Conservation (phyloP, 2,113 vertebrate species). For the Lichenostomus cassidix region DNA sequence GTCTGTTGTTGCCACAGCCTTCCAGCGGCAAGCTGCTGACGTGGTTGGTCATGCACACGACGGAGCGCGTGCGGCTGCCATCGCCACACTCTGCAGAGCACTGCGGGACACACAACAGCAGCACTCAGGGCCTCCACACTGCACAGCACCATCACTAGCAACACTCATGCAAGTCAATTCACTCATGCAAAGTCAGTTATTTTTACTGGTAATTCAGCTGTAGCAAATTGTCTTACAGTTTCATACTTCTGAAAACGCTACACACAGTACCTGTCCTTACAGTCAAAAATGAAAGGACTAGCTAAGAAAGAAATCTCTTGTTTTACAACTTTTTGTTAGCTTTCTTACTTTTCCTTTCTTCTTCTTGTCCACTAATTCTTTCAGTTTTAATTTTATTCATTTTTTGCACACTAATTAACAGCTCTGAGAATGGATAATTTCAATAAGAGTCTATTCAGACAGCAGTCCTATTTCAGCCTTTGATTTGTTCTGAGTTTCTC, state of each 20-base stretch:
- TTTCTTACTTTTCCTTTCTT: background rate
- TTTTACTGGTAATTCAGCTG: background rate
- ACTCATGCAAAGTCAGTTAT: background rate
- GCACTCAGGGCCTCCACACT: background rate
- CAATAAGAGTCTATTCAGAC: background rate
- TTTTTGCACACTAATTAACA: background rate
- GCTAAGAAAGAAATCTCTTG: background rate
- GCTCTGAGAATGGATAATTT: background rate
- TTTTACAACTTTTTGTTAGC: background rate
- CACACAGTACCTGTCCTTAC: background rate
- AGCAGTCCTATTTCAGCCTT: background rate
- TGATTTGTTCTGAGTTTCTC: background rate
- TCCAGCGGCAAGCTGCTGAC: constrained; percentile 90
- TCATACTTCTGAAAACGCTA: background rate
- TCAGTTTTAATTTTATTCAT: background rate
- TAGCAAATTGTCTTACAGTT: background rate
- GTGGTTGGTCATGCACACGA: constrained; percentile 90
- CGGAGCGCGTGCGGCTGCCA: constrained; percentile 81
- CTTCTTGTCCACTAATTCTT: background rate
- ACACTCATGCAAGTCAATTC: accelerated
- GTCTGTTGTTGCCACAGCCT: constrained; percentile 87
- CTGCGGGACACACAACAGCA: constrained; percentile 51
- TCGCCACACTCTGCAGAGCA: constrained; percentile 90
- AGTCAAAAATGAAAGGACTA: background rate
- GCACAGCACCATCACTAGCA: background rate